Evolutionary conservation across 2,888 invertebrate genomes (phyloP), one percentile per base, ranked within the genome.

Genomic region (Odontocerum albicorne): DNA sequence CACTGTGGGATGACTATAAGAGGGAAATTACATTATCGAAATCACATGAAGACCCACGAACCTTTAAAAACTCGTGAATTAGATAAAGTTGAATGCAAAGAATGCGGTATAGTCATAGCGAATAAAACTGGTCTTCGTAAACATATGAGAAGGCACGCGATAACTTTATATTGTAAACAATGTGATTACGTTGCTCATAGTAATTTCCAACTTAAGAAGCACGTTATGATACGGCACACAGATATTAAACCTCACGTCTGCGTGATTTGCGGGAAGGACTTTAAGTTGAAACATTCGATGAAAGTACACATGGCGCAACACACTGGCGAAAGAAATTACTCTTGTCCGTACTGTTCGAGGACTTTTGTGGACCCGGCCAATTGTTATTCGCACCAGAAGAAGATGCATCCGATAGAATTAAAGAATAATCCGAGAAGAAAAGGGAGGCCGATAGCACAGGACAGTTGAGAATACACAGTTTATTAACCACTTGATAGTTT

Each of bases 1-100:
- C 63, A 65, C 16, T 65, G 65, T 49, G 65, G 65, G 16, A 27
- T 43, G 21, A 47, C 52, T 3, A 52, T 59, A 17, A 35, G 42
- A 15, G 45, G 42, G 10, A 45, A 50, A 36, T 46, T 22, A 35
- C 21, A 43, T 27, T 39, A 58, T 4, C 27, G 15, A 12, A 42
- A 13, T 10, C 59, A 59, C 31, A 22, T 51, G 36, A 45, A 46
- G 40, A 42, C 52, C 2, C 54, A 55, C 17, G 49, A 55, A 40
- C 33, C 47, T 2, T 20, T 19, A 4, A 12, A 20, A 40, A 20
- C 13, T 17, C 19, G 21, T 20, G 54, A 39, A 21, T 20, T 16
- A 31, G 19, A 53, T 16, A 46, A 45, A 21, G 53, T 32, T 10
- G 10, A 45, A 46, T 53, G 53, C 19, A 3, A 10, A 10, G 20